Evolutionary conservation across 2,888 invertebrate genomes (phyloP), one percentile per base, ranked within the genome.

Genomic region (Myathropa florea): DNA sequence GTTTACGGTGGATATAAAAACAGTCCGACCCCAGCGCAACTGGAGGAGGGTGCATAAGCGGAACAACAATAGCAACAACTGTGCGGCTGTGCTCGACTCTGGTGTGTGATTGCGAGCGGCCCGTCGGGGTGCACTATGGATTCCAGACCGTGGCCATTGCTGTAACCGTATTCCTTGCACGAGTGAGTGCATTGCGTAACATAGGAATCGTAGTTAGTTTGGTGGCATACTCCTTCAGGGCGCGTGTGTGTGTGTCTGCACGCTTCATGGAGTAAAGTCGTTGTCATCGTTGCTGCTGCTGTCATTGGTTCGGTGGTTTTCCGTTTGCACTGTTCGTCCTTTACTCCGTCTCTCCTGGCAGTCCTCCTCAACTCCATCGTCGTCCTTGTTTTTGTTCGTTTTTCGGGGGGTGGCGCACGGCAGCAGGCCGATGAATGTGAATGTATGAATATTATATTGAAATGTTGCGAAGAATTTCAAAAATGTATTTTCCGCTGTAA

Each of bases 391-490:
- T 33, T 76, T 77, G 57, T 68, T 24, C 39, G 61, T 72, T 70
- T 64, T 14, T 64, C 28, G 33, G 65, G 65, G 71, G 70, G 75
- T 83, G 65, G 71, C 36, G 30, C 46, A 7, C 46, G 18, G 18
- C 46, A 18, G 46, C 46, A 46, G 65, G 63, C 75, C 83, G 39
- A 57, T 64, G 59, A 81, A 80, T 75, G 57, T 57, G 57, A 72
- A 85, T 75, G 75, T 68, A 81, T 68, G 82, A 86, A 83, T 86
- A 86, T 82, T 86, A 83, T 86, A 83, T 86, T 86, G 86, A 86
- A 86, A 86, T 86, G 86, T 86, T 86, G 86, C 86, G 71, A 86
- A 86, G 86, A 86, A 86, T 86, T 86, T 78, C 86, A 86, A 86
- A 86, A 86, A 86, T 86, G 55, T 86, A 83, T 86, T 86, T 86